phyloP scores from a whole-genome alignment of 1,140 invertebrate genomes.

The Bombus consobrinus region DNA sequence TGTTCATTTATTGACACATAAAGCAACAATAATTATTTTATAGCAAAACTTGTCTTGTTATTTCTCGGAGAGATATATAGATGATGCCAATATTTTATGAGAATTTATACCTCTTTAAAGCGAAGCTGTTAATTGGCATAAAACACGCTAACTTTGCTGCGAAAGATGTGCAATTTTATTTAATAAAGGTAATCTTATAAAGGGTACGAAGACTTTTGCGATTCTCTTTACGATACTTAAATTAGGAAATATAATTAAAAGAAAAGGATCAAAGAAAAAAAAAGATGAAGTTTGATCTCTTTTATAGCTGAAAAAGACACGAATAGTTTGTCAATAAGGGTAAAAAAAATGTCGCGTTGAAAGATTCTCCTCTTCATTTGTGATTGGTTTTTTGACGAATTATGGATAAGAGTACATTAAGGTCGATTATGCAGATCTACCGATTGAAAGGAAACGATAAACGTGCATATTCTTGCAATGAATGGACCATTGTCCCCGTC shows the following conservation, averaged over 20 bases:
- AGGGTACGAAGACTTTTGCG: too few relatives aligned
- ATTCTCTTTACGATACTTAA: too few relatives aligned
- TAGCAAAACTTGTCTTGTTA: not conserved
- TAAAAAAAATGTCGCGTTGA: not conserved
- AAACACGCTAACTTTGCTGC: too few relatives aligned
- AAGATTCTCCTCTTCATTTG: not conserved
- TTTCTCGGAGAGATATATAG: too few relatives aligned
- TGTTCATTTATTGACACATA: too few relatives aligned
- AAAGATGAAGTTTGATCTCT: not conserved
- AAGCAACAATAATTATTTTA: not conserved
- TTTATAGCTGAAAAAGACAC: not conserved
- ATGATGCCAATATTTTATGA: too few relatives aligned
- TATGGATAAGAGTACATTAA: not conserved
- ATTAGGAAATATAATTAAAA: not conserved
- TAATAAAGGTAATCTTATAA: too few relatives aligned
- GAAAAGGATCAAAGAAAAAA: not conserved
- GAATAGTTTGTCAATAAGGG: not conserved
- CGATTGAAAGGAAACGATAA: constrained; percentile 29
- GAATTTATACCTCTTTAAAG: too few relatives aligned
- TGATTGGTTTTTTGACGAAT: not conserved
- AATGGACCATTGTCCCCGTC: constrained; percentile 9
- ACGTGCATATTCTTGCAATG: constrained; percentile 1
- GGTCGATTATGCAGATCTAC: constrained; percentile 10
- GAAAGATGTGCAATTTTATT: too few relatives aligned
- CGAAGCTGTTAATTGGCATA: too few relatives aligned